phyloP scores from a whole-genome alignment of 2,888 invertebrate genomes.

The Mycalesis mineus region DNA sequence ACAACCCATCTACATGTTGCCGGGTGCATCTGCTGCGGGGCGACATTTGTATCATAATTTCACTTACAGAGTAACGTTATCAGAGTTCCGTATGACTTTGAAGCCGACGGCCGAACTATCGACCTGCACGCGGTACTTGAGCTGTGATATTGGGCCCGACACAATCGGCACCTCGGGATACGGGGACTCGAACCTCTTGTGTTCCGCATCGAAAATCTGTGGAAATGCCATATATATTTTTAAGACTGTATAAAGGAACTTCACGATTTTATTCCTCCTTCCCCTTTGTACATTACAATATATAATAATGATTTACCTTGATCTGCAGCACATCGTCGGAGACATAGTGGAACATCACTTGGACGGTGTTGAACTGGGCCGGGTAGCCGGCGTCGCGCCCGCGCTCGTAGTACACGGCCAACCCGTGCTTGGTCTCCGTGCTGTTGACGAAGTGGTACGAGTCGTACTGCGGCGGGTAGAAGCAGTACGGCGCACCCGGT shows the following conservation, averaged over 20 bases:
- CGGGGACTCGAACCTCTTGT: slow-evolving; percentile 81
- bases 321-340: slow-evolving; percentile 81
- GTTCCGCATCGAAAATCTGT: slow-evolving; percentile 62
- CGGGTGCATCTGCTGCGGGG: too few relatives aligned
- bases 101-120: slow-evolving; percentile 80
- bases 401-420: slow-evolving; percentile 76
- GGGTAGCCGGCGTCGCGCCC: slow-evolving; percentile 80
- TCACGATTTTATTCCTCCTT: too few relatives aligned
- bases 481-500: slow-evolving; percentile 83
- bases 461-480: slow-evolving; percentile 82
- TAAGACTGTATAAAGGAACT: too few relatives aligned
- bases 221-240: slow-evolving; percentile 42
- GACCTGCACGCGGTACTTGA: slow-evolving; percentile 76
- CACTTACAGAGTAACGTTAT: slow-evolving; percentile 78
- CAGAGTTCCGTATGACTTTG: slow-evolving; percentile 74
- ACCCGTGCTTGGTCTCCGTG: slow-evolving; percentile 79
- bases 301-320: slow-evolving; percentile 72
- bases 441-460: slow-evolving; percentile 81
- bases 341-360: slow-evolving; percentile 80
- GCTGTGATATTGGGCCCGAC: slow-evolving; percentile 62
- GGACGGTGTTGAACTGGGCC: slow-evolving; percentile 78
- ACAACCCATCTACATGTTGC: too few relatives aligned
- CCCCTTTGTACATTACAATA: too few relatives aligned
- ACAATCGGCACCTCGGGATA: slow-evolving; percentile 80
- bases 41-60: too few relatives aligned